Base-by-base conservation (phyloP, 2,888 invertebrate species). In the Aphidius colemani region DNA sequence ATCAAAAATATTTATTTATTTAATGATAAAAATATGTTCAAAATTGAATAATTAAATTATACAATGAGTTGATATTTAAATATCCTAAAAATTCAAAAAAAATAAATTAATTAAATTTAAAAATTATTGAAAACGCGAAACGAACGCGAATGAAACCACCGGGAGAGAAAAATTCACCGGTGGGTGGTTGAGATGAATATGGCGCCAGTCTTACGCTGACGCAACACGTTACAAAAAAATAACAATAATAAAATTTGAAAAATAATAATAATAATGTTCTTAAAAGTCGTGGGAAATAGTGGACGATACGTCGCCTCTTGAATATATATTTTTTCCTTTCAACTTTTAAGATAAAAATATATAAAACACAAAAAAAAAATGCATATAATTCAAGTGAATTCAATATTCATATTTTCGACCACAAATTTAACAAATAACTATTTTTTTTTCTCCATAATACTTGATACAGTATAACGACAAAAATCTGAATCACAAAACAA, bases 191-290 rank as follows among this genome's bases (percentile, higher is more conserved):
- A 75, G 74, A 78, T 74, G 69, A 72, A 76, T 75, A 75, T 75
- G 77, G 76, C 77, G 78, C 78, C 78, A 74, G 70, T 69, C 73
- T 73, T 72, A 69, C 74, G 73, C 76, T 77, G 78, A 78, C 77
- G 78, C 77, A 78, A 78, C 78, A 77, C 75, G 78, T 78, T 61
- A 56, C n/a, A 50, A 48, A 50, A 18, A 50, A 50, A 50, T 18
- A 18, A 18, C 13, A 18, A 18, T 18, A 18, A 18, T 50, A 50
- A n/a, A 11, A 50, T 18, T 30, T 50, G 8, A n/a, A 50, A 11
- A 8, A 50, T 7, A 46, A 46, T 46, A 46, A 46, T 46, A 46
- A 46, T 46, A 46, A 46, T 1, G 2, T 1, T 18, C 2, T 18
- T 18, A n/a, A 46, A 46, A 46, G 6, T 8, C 11, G 11, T 46